A percentile compares a stretch with the other conserved stretches of the same genome.
Evolutionary conservation across 2,797 vertebrate species (phyloP).

Genomic region (Mormyrus hasselquistii): DNA sequence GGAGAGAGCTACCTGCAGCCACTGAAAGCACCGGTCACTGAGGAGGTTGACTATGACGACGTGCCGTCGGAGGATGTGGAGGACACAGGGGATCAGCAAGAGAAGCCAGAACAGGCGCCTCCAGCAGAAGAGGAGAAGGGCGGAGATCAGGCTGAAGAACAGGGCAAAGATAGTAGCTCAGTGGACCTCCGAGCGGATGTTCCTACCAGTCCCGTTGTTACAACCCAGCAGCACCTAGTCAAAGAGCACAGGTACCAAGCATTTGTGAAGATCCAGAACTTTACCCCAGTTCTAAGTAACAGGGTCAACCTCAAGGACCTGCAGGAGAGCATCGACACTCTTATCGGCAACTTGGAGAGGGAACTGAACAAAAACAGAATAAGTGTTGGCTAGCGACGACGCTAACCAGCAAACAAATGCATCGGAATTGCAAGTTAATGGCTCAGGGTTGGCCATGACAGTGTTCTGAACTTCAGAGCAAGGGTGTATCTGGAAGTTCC

Average conservation of each 20-base stretch:
- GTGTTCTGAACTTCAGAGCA: background rate
- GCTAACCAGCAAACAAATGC: background rate
- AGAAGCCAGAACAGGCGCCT: slow-evolving; percentile 1
- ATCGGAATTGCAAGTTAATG: background rate
- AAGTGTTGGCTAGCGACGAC: slow-evolving; percentile 68
- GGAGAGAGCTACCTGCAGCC: slow-evolving; percentile 73
- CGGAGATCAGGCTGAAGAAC: background rate
- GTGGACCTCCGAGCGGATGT: slow-evolving; percentile 38
- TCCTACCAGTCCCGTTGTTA: slow-evolving; percentile 41
- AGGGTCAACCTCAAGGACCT: slow-evolving; percentile 87
- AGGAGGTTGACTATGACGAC: slow-evolving; percentile 79
- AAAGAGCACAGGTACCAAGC: slow-evolving; percentile 73
- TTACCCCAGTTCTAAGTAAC: slow-evolving; percentile 71
- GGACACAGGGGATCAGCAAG: slow-evolving; percentile 36
- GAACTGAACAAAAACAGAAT: slow-evolving; percentile 97
- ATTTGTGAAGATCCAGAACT: slow-evolving; percentile 79
- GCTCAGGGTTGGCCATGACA: background rate
- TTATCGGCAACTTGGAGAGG: slow-evolving; percentile 91
- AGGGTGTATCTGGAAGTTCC: background rate
- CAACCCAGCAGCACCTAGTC: slow-evolving; percentile 40
- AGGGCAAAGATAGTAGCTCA: slow-evolving; percentile 25
- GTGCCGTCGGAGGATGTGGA: slow-evolving; percentile 74
- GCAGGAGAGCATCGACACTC: slow-evolving; percentile 93
- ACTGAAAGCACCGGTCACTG: slow-evolving; percentile 44
- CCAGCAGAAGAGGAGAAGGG: background rate